These are phyloP conservation scores for Poecile atricapillus DNA, from an alignment of 2,113 vertebrate species.

Conservation along the genomic window DNA sequence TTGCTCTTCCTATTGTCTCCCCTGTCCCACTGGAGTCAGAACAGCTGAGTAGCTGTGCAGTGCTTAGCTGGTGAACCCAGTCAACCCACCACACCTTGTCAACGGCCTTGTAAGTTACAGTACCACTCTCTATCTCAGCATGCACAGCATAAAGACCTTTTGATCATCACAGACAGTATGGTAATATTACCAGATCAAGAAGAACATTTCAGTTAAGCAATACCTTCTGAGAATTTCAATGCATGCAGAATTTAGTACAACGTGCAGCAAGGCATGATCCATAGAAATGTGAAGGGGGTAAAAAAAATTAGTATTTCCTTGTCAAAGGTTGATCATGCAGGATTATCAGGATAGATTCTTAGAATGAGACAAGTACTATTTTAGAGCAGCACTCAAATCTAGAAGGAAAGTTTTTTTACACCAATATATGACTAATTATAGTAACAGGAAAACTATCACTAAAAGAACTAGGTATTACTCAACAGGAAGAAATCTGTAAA, in stretches of 20 bases:
- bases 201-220: background rate
- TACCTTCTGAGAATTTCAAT: background rate
- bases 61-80: background rate
- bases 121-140: background rate
- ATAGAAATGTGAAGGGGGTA: background rate
- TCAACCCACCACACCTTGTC: background rate
- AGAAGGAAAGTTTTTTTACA: background rate
- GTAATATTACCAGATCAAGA: background rate
- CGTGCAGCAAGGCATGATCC: background rate
- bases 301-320: background rate
- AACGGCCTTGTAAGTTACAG: background rate
- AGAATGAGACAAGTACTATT: background rate
- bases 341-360: background rate
- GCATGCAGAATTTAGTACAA: background rate
- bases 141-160: background rate
- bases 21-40: background rate
- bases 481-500: background rate
- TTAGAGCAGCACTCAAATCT: background rate
- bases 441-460: background rate
- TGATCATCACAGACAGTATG: background rate
- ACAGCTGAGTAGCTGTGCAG: background rate
- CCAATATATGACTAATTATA: background rate
- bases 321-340: background rate
- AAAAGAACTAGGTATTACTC: background rate
- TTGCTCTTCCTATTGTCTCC: background rate